Evolutionary conservation across 2,888 invertebrate species (phyloP).

Genomic region (Liodrosophila aerea): DNA sequence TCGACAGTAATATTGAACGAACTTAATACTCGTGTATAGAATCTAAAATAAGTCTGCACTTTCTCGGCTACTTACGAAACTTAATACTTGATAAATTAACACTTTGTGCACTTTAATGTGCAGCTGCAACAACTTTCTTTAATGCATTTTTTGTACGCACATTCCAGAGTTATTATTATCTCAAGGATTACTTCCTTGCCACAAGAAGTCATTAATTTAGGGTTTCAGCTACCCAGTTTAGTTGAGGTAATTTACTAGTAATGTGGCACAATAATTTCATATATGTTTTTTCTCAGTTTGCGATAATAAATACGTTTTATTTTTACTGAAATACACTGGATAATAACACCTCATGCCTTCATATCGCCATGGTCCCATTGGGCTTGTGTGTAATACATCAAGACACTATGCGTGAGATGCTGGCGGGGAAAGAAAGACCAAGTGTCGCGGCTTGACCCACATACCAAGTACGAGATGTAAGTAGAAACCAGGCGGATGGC

Average conservation of each 20-base stretch:
- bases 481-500: slow-evolving; percentile 30
- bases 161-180: slow-evolving; percentile 6
- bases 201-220: slow-evolving; percentile 29
- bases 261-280: slow-evolving; percentile 55
- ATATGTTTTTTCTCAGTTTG: slow-evolving; percentile 29
- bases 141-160: neutral
- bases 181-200: slow-evolving; percentile 3
- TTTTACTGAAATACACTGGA: slow-evolving; percentile 30
- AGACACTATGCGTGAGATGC: slow-evolving; percentile 43
- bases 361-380: slow-evolving; percentile 29
- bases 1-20: too few relatives aligned
- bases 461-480: slow-evolving; percentile 50
- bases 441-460: slow-evolving; percentile 72
- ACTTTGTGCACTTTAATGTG: neutral
- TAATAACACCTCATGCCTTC: slow-evolving; percentile 57
- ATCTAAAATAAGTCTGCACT: too few relatives aligned
- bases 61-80: neutral
- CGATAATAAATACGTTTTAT: slow-evolving; percentile 52
- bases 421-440: slow-evolving; percentile 24
- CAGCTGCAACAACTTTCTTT: slow-evolving; percentile 7
- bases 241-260: slow-evolving; percentile 24
- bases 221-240: slow-evolving; percentile 35
- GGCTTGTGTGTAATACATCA: slow-evolving; percentile 52
- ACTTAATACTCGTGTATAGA: too few relatives aligned
- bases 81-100: neutral